Evolutionary conservation across 2,113 vertebrate species (phyloP).

Genomic region (Antidorcas marsupialis): DNA sequence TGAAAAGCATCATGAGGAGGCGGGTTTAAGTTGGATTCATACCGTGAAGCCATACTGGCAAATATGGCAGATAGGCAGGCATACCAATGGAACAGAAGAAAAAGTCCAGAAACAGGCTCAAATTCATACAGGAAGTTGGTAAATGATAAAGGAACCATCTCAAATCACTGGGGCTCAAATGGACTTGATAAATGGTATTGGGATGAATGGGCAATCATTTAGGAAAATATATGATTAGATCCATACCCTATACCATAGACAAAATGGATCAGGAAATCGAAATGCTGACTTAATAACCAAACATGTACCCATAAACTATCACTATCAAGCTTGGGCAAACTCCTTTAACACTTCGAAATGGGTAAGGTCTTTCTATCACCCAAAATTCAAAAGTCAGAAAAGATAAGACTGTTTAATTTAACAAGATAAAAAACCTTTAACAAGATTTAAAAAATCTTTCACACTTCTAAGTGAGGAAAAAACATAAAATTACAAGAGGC

Average conservation of each 20-base stretch:
- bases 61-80: not conserved
- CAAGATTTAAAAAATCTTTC: not conserved
- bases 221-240: not conserved
- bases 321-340: not conserved
- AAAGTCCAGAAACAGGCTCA: not conserved
- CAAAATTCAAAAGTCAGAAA: not conserved
- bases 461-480: not conserved
- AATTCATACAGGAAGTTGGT: not conserved
- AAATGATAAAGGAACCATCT: not conserved
- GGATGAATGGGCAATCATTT: not conserved
- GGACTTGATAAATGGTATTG: not conserved
- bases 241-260: not conserved
- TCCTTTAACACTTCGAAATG: not conserved
- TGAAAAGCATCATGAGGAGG: not conserved
- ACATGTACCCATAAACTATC: not conserved
- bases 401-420: not conserved
- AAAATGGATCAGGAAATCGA: not conserved
- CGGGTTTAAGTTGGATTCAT: not conserved
- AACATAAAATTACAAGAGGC: not conserved
- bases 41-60: not conserved
- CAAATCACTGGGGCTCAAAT: not conserved
- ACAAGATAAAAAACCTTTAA: not conserved
- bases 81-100: not conserved
- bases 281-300: not conserved
- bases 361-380: not conserved